Base-by-base conservation (phyloP, 2,797 vertebrate genomes). In the Callimico goeldii region DNA sequence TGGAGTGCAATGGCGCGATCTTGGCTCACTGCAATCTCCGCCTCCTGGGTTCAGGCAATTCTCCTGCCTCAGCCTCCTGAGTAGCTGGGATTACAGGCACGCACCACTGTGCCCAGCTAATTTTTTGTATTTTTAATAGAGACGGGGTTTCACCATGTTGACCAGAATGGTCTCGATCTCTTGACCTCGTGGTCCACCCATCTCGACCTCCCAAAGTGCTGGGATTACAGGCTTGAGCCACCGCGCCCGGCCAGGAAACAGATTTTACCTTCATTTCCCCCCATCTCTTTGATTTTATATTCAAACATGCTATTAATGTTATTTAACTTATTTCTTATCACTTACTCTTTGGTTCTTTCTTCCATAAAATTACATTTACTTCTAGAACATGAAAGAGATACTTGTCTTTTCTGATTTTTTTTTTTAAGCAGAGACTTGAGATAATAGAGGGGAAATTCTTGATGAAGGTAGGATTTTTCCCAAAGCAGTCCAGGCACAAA, bases 341-440 rank as follows among this genome's bases (percentile, higher is more conserved):
- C 48, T 87, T 52, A 64, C 28, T 83, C 20, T 55, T 55, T 55
- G 20, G 22, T 9, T 95, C n/a, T 80, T 61, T 80, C 14, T 58
- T 58, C 36, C 33, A 46, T 94, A 75, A 81, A 81, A 64, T 94
- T 95, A 24, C 30, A 11, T 87, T 89, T 57, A 46, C 11, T 94
- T 89, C 55, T 88, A 64, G 52, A 85, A 77, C 17, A 67, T 89
- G 75, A 88, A 64, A 57, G 11, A 28, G 36, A 22, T 58, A 39
- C 83, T 39, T 90, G 30, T 79, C 64, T 48, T 92, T 94, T 57
- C 82, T 76, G 19, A 10, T 88, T 36, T 22, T 80, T 73, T 96
- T 87, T 72, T 87, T 58, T 24, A 58, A 91, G 52, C 84, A 84
- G 91, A 84, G 57, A 91, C 30, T 90, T 92, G 55, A 93, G 48